Evolutionary conservation across 2,888 invertebrate species (phyloP).

Genomic region (Cacoxenus indagator): DNA sequence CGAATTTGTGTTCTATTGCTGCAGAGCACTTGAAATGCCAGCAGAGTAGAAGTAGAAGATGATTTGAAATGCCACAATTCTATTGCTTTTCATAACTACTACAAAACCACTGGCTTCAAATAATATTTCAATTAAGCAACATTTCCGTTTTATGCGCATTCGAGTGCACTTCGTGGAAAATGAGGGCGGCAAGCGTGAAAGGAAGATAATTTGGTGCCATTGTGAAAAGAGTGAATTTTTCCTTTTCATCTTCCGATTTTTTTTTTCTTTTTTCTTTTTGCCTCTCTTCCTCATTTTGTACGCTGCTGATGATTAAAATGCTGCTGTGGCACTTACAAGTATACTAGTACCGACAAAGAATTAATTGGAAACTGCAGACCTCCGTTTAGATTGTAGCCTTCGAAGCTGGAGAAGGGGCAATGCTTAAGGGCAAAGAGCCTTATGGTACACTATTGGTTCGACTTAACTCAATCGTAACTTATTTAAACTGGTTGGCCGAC

Average conservation of each 20-base stretch:
- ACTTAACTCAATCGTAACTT: too few species aligned
- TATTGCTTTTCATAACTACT: not conserved
- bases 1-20: not conserved
- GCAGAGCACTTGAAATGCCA: not conserved
- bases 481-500: not conserved
- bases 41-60: too few species aligned
- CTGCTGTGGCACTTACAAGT: not conserved
- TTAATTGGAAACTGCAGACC: constrained; percentile 6
- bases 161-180: constrained; percentile 4
- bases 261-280: not conserved
- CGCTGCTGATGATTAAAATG: constrained; percentile 13
- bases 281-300: not conserved
- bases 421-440: not conserved
- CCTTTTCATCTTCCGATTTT: not conserved
- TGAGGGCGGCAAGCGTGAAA: constrained; percentile 6
- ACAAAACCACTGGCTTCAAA: not conserved
- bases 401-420: not conserved
- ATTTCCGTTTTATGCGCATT: constrained; percentile 15
- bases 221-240: not conserved
- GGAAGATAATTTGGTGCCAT: constrained; percentile 7
- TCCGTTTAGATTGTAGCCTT: not conserved
- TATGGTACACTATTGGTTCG: too few species aligned
- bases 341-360: not conserved
- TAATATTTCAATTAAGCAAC: constrained; percentile 18
- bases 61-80: not conserved